A percentile compares a stretch with the other conserved stretches of the same genome.
Conservation (phyloP, 2,113 vertebrate genomes). For the Monopterus albus region DNA sequence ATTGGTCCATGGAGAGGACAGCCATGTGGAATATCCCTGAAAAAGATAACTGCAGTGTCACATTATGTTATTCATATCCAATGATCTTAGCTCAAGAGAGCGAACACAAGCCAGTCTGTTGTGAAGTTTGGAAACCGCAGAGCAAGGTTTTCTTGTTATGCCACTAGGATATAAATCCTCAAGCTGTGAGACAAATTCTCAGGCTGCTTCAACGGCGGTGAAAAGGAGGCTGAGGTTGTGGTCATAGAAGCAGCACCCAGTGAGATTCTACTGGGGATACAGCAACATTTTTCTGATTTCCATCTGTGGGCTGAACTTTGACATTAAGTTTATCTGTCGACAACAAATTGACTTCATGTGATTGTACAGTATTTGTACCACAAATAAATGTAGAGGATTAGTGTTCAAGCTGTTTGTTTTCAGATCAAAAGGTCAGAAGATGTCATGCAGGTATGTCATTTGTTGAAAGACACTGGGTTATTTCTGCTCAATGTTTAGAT, state of each 20-base stretch:
- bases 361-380: too few species aligned
- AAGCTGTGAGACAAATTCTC: conserved; percentile 59
- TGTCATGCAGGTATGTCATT: background rate
- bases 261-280: conserved; percentile 42
- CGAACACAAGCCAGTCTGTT: conserved; percentile 36
- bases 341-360: conserved; percentile 23
- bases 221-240: conserved; percentile 48
- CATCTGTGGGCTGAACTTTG: conserved; percentile 35
- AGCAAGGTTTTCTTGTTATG: conserved; percentile 47
- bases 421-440: background rate
- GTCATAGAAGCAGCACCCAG: conserved; percentile 28
- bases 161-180: conserved; percentile 54
- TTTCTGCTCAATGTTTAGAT: too few species aligned
- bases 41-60: conserved; percentile 20
- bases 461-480: background rate
- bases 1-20: conserved; percentile 12
- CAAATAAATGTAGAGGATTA: too few species aligned
- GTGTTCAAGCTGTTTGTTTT: background rate
- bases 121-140: conserved; percentile 22
- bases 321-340: conserved; percentile 25
- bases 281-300: conserved; percentile 21
- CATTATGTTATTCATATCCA: conserved; percentile 14
- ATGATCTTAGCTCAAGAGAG: conserved; percentile 30
- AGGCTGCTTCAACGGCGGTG: conserved; percentile 33
- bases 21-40: conserved; percentile 8